These are phyloP conservation scores for Anguilla marmorata DNA, from an alignment of 2,797 vertebrate genomes.

Conservation along the genomic window DNA sequence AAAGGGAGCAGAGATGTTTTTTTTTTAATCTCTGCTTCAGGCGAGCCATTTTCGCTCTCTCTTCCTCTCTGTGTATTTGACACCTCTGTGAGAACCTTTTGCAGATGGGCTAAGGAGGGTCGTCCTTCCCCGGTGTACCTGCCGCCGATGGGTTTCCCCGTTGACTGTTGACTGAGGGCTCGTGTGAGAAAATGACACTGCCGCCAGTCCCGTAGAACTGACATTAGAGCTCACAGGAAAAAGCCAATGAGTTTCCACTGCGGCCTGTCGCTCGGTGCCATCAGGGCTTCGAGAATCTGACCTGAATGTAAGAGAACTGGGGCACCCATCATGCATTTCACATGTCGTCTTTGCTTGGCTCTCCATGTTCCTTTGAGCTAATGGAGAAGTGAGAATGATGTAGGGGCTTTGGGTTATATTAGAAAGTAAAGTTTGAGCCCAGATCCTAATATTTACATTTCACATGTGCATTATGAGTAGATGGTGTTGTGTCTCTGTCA, in stretches of 20 bases:
- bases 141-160: slow-evolving; percentile 21
- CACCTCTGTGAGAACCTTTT: slow-evolving; percentile 28
- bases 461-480: neutral
- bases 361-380: neutral
- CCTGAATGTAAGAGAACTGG: slow-evolving; percentile 23
- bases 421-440: neutral
- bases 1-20: slow-evolving; percentile 7
- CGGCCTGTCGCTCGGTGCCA: neutral
- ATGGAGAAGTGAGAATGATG: neutral
- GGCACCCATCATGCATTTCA: neutral
- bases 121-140: neutral
- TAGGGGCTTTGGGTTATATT: neutral
- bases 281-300: slow-evolving; percentile 26
- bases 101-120: slow-evolving; percentile 14
- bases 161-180: neutral
- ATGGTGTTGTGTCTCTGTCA: neutral
- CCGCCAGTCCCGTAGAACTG: neutral
- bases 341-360: neutral
- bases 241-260: slow-evolving; percentile 23
- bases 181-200: slow-evolving; percentile 20
- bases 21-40: slow-evolving; percentile 14
- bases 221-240: slow-evolving; percentile 16
- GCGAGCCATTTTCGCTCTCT: slow-evolving; percentile 6
- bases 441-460: neutral
- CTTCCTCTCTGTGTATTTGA: neutral